Conservation (phyloP, 2,797 vertebrate genomes). For the Antennarius maculatus region DNA sequence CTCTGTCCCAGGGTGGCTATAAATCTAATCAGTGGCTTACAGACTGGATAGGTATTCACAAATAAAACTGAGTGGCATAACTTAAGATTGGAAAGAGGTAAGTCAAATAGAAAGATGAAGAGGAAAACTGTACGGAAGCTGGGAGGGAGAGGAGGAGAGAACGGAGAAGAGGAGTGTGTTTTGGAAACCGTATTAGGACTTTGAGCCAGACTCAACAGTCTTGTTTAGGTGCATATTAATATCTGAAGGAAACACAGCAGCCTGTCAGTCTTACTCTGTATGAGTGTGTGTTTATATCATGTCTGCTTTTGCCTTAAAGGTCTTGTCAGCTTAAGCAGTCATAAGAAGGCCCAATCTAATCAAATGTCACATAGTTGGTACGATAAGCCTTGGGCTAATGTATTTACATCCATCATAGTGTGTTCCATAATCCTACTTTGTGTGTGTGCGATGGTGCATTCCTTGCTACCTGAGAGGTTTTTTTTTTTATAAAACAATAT, state of each 20-base stretch:
- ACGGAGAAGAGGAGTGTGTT: slow-evolving; percentile 29
- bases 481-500: slow-evolving; percentile 17
- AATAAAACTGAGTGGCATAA: slow-evolving; percentile 32
- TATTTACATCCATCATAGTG: slow-evolving; percentile 39
- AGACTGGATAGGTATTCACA: slow-evolving; percentile 41
- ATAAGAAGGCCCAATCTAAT: slow-evolving; percentile 50
- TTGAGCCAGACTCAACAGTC: slow-evolving; percentile 48
- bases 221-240: slow-evolving; percentile 31
- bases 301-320: slow-evolving; percentile 34
- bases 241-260: slow-evolving; percentile 44
- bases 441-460: no score
- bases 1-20: slow-evolving; percentile 26
- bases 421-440: slow-evolving; percentile 15
- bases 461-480: no score
- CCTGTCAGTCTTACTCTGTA: slow-evolving; percentile 28
- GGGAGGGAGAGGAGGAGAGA: slow-evolving; percentile 26
- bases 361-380: slow-evolving; percentile 23
- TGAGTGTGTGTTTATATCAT: slow-evolving; percentile 28
- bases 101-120: slow-evolving; percentile 10
- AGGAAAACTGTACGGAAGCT: slow-evolving; percentile 24
- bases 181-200: slow-evolving; percentile 24
- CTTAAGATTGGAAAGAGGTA: not conserved
- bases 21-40: slow-evolving; percentile 36
- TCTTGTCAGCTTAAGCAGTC: slow-evolving; percentile 30
- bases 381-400: slow-evolving; percentile 43